These are phyloP conservation scores for Beroe ovata DNA, from an alignment of 37 sponge, comb jelly and placozoan genomes.

Conservation along the genomic window DNA sequence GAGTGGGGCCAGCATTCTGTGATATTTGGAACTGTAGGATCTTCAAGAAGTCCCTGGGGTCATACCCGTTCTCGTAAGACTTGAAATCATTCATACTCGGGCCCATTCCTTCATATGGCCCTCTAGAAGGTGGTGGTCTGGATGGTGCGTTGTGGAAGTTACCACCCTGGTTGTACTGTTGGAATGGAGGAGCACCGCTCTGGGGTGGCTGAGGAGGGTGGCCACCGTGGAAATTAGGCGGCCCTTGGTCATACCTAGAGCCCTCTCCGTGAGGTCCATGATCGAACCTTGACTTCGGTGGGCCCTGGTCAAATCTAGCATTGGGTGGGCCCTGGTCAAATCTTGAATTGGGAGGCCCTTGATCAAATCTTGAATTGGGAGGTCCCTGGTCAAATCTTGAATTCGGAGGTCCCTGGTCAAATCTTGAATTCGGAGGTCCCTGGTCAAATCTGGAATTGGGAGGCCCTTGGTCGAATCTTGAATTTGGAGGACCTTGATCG, in stretches of 20 bases:
- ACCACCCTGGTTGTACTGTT: background rate
- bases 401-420: background rate
- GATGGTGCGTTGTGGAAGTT: background rate
- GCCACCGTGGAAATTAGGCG: background rate
- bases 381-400: constrained; percentile 35
- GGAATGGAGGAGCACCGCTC: background rate
- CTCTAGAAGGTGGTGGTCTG: constrained; percentile 14
- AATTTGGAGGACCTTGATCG: constrained; percentile 27
- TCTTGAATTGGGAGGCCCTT: constrained; percentile 1
- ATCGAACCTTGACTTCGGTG: constrained; percentile 7
- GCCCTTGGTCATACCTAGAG: constrained; percentile 30
- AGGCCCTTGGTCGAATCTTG: constrained; percentile 26
- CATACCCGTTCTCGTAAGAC: constrained; percentile 14
- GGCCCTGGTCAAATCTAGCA: constrained; percentile 11
- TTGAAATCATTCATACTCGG: constrained; percentile 2
- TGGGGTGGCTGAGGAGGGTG: background rate
- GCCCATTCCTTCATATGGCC: constrained; percentile 43
- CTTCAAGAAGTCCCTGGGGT: constrained; percentile 37
- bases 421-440: background rate
- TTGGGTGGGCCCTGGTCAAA: constrained; percentile 55
- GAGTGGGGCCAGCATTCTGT: constrained; percentile 23
- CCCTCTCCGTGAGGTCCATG: background rate
- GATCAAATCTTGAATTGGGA: constrained; percentile 23
- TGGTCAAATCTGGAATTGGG: constrained; percentile 27
- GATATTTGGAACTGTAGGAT: constrained; percentile 46